Percentiles rank a stretch among this genome's conserved stretches.
phyloP scores from a whole-genome alignment of 1,140 invertebrate species.

The Caenorhabditis tropicalis region DNA sequence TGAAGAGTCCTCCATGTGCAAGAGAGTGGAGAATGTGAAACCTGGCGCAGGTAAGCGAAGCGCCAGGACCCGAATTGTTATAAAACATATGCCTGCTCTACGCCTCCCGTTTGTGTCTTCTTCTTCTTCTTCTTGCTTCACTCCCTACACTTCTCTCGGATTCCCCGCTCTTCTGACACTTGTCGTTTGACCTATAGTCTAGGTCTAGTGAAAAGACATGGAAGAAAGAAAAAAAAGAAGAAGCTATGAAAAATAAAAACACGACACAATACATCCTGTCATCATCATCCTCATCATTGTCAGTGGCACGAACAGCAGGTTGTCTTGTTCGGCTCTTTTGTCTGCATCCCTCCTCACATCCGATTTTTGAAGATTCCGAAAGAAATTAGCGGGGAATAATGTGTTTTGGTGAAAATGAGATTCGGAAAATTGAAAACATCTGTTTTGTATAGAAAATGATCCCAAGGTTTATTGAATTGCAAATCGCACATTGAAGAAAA shows the following conservation, averaged over 20 bases:
- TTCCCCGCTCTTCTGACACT: slow-evolving; percentile 1
- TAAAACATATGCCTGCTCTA: slow-evolving; percentile 24
- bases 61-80: background rate
- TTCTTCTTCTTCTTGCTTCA: background rate
- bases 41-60: slow-evolving; percentile 25
- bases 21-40: background rate
- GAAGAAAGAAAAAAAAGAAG: background rate
- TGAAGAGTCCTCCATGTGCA: too few species aligned
- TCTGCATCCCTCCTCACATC: background rate
- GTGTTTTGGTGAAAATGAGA: background rate
- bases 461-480: slow-evolving; percentile 23
- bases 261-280: slow-evolving; percentile 17
- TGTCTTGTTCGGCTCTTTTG: background rate
- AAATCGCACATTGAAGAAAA: background rate
- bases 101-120: background rate
- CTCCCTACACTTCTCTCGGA: slow-evolving; percentile 3
- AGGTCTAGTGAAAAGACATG: background rate
- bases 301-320: background rate
- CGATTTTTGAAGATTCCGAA: background rate
- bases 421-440: slow-evolving; percentile 28
- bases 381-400: background rate
- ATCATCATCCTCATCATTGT: background rate
- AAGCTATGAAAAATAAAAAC: slow-evolving; percentile 8
- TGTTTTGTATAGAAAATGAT: background rate
- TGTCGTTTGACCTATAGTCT: slow-evolving; percentile 34